These are phyloP conservation scores for Drosophila cardini DNA, from an alignment of 1,140 invertebrate genomes.

Conservation along the genomic window DNA sequence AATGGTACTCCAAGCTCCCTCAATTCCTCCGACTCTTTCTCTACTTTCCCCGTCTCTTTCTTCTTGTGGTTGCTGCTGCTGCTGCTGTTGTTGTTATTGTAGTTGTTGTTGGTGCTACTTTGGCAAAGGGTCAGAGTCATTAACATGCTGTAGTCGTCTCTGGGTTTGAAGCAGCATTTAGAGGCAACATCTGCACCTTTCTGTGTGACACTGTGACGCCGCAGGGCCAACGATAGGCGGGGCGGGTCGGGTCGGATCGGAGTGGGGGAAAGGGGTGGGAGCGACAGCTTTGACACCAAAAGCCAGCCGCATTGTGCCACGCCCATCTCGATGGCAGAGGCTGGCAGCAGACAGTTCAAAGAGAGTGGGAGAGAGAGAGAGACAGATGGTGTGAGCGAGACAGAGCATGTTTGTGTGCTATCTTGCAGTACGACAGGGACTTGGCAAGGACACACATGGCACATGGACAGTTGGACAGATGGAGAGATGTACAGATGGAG, in stretches of 20 bases:
- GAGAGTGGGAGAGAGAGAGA: neutral
- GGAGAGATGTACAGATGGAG: neutral
- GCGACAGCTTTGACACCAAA: conserved; percentile 77
- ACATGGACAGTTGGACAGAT: neutral
- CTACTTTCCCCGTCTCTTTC: neutral
- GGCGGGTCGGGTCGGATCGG: conserved; percentile 16
- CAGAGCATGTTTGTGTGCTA: conserved; percentile 49
- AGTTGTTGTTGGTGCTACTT: conserved; percentile 7
- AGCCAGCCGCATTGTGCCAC: conserved; percentile 66
- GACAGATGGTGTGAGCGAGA: too few relatives aligned
- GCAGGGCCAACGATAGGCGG: conserved; percentile 9
- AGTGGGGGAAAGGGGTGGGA: conserved; percentile 2
- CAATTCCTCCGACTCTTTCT: neutral
- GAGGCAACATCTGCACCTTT: conserved; percentile 78
- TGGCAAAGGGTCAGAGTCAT: conserved; percentile 75
- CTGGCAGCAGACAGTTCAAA: neutral
- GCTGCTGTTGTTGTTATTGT: conserved; percentile 9
- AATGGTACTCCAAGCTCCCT: conserved; percentile 26
- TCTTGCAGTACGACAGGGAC: conserved; percentile 10
- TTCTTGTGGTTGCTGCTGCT: neutral
- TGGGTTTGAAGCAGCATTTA: conserved; percentile 61
- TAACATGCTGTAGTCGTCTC: conserved; percentile 75
- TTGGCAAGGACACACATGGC: conserved; percentile 34
- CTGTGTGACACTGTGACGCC: conserved; percentile 41
- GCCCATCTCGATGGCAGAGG: conserved; percentile 43